Conservation (phyloP, 1,140 invertebrate species). For the Panonychus citri region DNA sequence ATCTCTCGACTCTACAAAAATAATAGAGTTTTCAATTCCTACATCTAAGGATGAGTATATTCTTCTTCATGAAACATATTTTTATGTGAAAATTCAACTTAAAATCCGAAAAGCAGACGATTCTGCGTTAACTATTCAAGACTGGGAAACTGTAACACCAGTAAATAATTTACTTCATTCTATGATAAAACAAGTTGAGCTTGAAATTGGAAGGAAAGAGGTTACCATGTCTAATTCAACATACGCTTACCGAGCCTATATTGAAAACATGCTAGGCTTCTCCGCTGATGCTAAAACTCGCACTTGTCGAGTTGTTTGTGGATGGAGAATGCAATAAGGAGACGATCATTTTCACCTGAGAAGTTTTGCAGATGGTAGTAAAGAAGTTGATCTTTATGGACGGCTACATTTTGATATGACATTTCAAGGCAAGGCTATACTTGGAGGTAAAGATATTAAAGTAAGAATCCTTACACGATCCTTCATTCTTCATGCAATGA, state of each 20-base stretch:
- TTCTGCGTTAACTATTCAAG: constrained; percentile 4
- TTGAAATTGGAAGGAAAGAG: constrained; percentile 25
- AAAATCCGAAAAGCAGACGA: constrained; percentile 13
- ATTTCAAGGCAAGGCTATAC: background rate
- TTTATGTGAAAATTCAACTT: constrained; percentile 19
- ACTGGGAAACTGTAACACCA: constrained; percentile 10
- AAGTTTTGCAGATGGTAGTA: background rate
- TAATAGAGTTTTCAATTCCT: constrained; percentile 22
- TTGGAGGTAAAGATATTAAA: background rate
- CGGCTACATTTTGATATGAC: background rate
- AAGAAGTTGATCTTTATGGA: background rate
- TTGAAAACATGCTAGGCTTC: constrained; percentile 25
- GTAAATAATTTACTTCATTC: constrained; percentile 23
- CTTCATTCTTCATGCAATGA: constrained; percentile 13
- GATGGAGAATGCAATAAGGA: constrained; percentile 8
- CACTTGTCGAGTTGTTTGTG: constrained; percentile 8
- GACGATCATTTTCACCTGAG: background rate
- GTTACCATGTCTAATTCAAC: constrained; percentile 22
- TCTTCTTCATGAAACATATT: constrained; percentile 21
- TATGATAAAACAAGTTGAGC: constrained; percentile 22
- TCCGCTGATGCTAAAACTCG: constrained; percentile 20
- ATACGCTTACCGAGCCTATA: constrained; percentile 25
- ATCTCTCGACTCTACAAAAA: constrained; percentile 19
- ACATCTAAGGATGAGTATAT: constrained; percentile 21
- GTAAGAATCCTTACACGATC: background rate